phyloP scores from a whole-genome alignment of 1,140 invertebrate genomes.

The Heliconius nattereri region DNA sequence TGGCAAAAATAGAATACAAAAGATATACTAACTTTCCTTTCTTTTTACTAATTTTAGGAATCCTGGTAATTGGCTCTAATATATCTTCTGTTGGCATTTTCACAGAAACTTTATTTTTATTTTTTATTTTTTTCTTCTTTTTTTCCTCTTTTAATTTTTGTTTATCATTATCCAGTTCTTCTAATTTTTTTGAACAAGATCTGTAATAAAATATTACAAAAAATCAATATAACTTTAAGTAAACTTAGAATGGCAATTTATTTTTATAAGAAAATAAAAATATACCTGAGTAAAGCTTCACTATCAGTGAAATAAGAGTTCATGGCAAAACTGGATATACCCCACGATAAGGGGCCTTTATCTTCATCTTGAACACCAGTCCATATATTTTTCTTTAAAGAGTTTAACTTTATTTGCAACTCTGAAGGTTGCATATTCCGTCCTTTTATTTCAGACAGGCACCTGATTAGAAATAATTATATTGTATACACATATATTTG shows the following conservation, averaged over 20 bases:
- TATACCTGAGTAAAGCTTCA: constrained; percentile 79
- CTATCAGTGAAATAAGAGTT: constrained; percentile 80
- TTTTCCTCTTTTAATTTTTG: constrained; percentile 74
- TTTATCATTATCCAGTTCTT: constrained; percentile 75
- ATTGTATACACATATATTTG: constrained; percentile 29
- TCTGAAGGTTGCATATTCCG: constrained; percentile 75
- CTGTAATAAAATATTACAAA: constrained; percentile 49
- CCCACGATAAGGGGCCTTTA: constrained; percentile 83
- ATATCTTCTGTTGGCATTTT: constrained; percentile 75
- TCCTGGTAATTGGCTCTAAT: constrained; percentile 64
- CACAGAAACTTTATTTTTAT: constrained; percentile 70
- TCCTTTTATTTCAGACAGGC: constrained; percentile 66
- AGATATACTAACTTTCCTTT: constrained; percentile 72
- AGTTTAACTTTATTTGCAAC: constrained; percentile 81
- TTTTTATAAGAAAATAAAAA: not conserved
- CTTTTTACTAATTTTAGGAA: constrained; percentile 78
- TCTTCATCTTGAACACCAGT: constrained; percentile 77
- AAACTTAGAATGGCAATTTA: not conserved
- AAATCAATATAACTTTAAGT: not conserved
- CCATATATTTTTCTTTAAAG: constrained; percentile 83
- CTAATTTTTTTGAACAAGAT: constrained; percentile 82
- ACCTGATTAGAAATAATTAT: constrained; percentile 49
- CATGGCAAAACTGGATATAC: constrained; percentile 81
- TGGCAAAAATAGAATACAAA: no score
- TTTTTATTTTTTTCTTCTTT: constrained; percentile 78